These are phyloP conservation scores for Tipula vernalis DNA, from an alignment of 2,888 invertebrate species.

Conservation along the genomic window DNA sequence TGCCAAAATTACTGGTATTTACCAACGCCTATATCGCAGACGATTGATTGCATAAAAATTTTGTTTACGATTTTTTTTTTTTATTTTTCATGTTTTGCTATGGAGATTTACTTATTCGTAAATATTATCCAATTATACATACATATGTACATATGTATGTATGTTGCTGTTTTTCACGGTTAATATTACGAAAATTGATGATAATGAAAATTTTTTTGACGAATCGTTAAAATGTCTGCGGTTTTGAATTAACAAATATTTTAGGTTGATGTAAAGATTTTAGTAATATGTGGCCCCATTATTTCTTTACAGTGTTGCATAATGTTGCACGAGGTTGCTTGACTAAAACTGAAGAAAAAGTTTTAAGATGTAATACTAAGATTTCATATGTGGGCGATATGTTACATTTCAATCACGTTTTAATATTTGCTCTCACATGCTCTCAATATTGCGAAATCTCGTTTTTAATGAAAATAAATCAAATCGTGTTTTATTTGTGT, in stretches of 20 bases:
- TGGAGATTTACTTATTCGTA: neutral
- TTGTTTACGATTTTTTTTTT: neutral
- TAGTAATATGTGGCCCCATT: too few species aligned
- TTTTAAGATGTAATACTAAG: too few species aligned
- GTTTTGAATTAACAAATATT: too few species aligned
- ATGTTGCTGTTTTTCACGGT: neutral
- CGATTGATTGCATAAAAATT: neutral
- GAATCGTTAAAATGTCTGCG: too few species aligned
- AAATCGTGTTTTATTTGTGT: neutral
- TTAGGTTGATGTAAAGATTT: too few species aligned
- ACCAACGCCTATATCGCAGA: neutral
- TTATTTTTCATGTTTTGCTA: neutral
- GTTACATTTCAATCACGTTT: too few species aligned
- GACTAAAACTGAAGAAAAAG: too few species aligned
- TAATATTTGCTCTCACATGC: too few species aligned
- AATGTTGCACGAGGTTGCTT: too few species aligned
- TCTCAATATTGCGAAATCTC: neutral
- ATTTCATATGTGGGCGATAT: too few species aligned
- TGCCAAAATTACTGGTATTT: neutral
- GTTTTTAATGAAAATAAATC: neutral
- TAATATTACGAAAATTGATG: neutral
- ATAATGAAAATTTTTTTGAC: neutral
- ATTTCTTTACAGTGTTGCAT: too few species aligned
- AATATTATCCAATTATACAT: neutral
- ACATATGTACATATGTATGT: too few species aligned